Conservation (phyloP, 1,140 invertebrate genomes). For the Caenorhabditis inopinata region DNA sequence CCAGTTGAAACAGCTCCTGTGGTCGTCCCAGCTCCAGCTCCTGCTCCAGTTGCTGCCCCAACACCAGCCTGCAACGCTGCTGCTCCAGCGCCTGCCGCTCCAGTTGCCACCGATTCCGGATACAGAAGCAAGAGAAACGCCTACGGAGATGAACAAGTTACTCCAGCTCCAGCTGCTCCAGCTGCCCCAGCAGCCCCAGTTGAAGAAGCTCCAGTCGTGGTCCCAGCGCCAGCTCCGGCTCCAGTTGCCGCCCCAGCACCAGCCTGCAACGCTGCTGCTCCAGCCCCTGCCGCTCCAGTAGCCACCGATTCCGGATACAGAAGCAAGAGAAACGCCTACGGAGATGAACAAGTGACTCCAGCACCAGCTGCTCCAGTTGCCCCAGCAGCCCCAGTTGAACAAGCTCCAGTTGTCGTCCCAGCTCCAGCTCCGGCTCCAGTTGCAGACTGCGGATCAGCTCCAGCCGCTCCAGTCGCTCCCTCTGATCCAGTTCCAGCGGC, state of each 20-base stretch:
- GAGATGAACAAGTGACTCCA: constrained; percentile 34
- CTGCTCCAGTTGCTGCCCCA: constrained; percentile 22
- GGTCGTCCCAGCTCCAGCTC: constrained; percentile 1
- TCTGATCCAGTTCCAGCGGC: constrained; percentile 3
- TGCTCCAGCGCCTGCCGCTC: background rate
- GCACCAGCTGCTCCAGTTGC: constrained; percentile 1
- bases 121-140: constrained; percentile 33
- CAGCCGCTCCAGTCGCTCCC: background rate
- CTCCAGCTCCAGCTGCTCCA: constrained; percentile 22
- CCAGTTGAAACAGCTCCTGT: constrained; percentile 11
- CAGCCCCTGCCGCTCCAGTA: constrained; percentile 16
- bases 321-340: constrained; percentile 18
- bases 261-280: constrained; percentile 6
- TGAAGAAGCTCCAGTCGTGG: constrained; percentile 23
- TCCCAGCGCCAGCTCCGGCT: background rate
- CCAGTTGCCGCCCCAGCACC: constrained; percentile 14
- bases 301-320: constrained; percentile 30
- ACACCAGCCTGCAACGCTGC: background rate
- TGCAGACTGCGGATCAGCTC: background rate
- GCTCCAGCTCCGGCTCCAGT: constrained; percentile 25
- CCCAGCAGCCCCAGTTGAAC: background rate
- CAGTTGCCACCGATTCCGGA: constrained; percentile 10
- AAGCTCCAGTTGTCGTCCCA: constrained; percentile 4
- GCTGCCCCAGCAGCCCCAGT: background rate
- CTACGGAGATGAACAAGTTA: constrained; percentile 34